Evolutionary conservation across 2,113 vertebrate genomes (phyloP).

Genomic region (Nannospalax galili): DNA sequence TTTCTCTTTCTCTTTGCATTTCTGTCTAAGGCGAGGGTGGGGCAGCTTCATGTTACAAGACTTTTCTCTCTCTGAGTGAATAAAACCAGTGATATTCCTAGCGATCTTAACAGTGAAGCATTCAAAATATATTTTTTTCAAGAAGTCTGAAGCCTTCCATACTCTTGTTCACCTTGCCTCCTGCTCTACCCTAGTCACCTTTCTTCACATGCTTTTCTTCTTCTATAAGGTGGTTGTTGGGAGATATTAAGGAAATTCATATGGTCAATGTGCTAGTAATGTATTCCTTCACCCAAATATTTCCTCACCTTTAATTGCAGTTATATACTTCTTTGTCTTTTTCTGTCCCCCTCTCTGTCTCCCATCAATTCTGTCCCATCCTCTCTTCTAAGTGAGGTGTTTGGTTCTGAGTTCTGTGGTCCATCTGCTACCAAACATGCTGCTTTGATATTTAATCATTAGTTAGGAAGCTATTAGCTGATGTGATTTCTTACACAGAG

Average conservation of each 20-base stretch:
- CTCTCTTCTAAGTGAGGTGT: background rate
- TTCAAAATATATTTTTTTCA: background rate
- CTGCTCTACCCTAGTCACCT: background rate
- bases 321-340: background rate
- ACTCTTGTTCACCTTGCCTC: background rate
- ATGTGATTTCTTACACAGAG: background rate
- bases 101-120: background rate
- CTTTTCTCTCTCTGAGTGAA: slow-evolving; percentile 36
- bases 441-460: slow-evolving; percentile 9
- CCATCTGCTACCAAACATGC: background rate
- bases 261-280: background rate
- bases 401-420: background rate
- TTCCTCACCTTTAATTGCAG: background rate
- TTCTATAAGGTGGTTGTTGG: background rate
- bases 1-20: background rate
- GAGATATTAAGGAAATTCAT: background rate
- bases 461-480: background rate
- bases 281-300: background rate
- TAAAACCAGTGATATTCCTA: background rate
- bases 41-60: background rate
- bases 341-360: background rate
- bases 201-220: background rate
- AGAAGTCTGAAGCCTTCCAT: background rate
- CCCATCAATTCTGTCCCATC: background rate
- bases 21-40: background rate